A percentile compares a stretch with the other conserved stretches of the same genome.
Evolutionary conservation across 2,888 invertebrate species (phyloP).

Genomic region (Tineola bisselliella): DNA sequence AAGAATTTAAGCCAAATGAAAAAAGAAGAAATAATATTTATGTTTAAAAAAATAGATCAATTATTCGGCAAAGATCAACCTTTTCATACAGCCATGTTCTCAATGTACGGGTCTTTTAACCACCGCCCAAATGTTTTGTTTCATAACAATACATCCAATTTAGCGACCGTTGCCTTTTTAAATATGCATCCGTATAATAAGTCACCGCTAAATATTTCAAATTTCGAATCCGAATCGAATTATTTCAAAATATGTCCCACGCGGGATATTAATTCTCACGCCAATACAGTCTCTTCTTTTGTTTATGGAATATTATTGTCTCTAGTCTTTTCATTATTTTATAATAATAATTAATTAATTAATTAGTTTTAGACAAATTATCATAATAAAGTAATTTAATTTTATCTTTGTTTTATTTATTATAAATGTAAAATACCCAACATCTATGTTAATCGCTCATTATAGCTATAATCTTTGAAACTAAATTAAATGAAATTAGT

Average conservation of each 20-base stretch:
- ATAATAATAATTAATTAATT: background rate
- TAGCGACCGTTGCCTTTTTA: constrained; percentile 36
- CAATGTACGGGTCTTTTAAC: constrained; percentile 76
- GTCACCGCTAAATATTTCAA: constrained; percentile 32
- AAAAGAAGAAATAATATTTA: constrained; percentile 74
- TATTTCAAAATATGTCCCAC: background rate
- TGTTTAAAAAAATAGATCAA: constrained; percentile 74
- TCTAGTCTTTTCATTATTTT: constrained; percentile 10
- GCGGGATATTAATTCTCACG: constrained; percentile 20
- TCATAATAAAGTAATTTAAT: no score
- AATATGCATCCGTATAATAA: constrained; percentile 34
- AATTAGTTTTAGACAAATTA: no score
- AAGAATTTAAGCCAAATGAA: constrained; percentile 65
- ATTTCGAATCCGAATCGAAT: constrained; percentile 40
- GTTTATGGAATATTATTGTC: background rate
- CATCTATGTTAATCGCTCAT: no score
- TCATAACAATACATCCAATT: constrained; percentile 60
- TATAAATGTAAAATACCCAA: no score
- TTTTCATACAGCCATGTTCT: constrained; percentile 70
- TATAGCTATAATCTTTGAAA: no score
- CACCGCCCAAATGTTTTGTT: constrained; percentile 73
- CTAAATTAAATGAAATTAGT: no score
- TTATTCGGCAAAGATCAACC: constrained; percentile 72
- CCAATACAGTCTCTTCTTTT: constrained; percentile 17
- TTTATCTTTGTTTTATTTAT: no score